Percentiles rank a stretch among this genome's conserved stretches.
Evolutionary conservation across 2,888 invertebrate genomes (phyloP).

Genomic region (Mythimna impura): DNA sequence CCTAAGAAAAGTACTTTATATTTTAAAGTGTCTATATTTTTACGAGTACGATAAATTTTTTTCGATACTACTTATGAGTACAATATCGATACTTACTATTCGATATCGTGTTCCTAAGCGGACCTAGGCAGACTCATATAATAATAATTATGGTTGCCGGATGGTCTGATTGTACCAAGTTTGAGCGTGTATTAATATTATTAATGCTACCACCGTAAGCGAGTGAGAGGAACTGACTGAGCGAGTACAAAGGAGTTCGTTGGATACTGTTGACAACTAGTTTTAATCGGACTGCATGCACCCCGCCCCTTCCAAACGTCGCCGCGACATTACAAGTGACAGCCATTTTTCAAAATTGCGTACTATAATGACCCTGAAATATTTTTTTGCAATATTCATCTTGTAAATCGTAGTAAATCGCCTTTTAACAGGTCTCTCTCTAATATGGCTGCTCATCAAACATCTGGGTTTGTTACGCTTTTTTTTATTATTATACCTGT

Average conservation of each 20-base stretch:
- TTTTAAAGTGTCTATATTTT: no score
- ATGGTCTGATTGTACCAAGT: no score
- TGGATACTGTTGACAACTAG: constrained; percentile 14
- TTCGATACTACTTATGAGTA: no score
- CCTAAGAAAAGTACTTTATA: no score
- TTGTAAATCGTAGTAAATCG: constrained; percentile 47
- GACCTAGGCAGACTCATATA: no score
- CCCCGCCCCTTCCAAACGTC: constrained; percentile 18
- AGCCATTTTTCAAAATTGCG: constrained; percentile 2
- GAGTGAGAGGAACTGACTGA: not conserved
- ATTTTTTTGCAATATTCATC: constrained; percentile 28
- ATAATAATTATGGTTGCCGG: no score
- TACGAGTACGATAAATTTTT: no score
- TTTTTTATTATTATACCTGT: constrained; percentile 49
- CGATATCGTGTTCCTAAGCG: no score
- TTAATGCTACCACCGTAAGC: not conserved
- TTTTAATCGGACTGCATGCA: constrained; percentile 26
- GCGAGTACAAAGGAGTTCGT: constrained; percentile 1
- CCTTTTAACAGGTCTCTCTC: constrained; percentile 50
- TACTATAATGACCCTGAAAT: constrained; percentile 33
- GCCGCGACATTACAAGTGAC: constrained; percentile 20
- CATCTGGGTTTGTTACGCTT: constrained; percentile 47
- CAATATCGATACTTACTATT: no score
- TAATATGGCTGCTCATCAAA: constrained; percentile 50
- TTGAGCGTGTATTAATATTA: no score